Base-by-base conservation (phyloP, 1,140 invertebrate genomes). In the Drosophila ogumai region DNA sequence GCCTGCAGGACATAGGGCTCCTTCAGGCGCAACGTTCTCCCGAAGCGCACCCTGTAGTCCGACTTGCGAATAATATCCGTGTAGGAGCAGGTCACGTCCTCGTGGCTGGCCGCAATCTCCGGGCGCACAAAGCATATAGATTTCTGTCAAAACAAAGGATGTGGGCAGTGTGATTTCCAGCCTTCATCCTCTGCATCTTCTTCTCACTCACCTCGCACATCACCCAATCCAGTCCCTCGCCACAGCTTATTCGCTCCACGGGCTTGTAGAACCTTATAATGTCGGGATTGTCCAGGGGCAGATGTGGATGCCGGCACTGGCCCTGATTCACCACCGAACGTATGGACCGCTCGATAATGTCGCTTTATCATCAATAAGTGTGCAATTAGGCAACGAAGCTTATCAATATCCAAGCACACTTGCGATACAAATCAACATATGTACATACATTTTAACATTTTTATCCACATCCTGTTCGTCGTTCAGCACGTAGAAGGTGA, bases 181-280 rank as follows among this genome's bases (percentile, higher is more conserved):
- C 25, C 8, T 31, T 54, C 25, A 63, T 34, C 1, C 28, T n/a
- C 22, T 31, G 25, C 25, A n/a, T 32, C 28, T 3, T 15, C 3
- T 6, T 9, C 8, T 12, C 5, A 54, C 38, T 36, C 80, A 94
- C 93, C 75, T 93, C 90, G 75, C 93, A 94, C 75, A 91, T 88
- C 7, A 95, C 95, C 95, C 94, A 96, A 81, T 94, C 94, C 6
- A 63, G 15, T 8, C 57, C 47, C 57, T 94, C 94, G 10, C 94
- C 93, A 84, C 96, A 97, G 34, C 94, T 82, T 22, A 96, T 93
- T 50, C 94, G 94, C 5, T 94, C 92, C 17, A 94, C 94, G 40
- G 94, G 79, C 47, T 95, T 93, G 49, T 96, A 94, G 75, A 95
- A 96, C 88, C 94, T 94, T 93, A 95, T 95, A 57, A 97, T 95